Conservation (phyloP, 2,888 invertebrate genomes). For the Acronicta psi region DNA sequence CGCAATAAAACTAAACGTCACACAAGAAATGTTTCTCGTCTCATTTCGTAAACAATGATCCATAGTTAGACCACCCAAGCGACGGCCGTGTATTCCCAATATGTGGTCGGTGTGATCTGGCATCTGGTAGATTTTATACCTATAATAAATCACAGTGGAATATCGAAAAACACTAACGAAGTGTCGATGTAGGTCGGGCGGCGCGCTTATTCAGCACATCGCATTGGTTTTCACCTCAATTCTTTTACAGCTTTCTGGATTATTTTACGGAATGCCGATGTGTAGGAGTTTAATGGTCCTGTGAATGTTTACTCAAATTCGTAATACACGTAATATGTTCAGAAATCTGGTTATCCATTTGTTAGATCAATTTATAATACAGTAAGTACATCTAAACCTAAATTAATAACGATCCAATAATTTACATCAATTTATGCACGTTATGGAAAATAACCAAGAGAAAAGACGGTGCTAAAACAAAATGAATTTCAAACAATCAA, state of each 20-base stretch:
- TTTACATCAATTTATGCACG: neutral
- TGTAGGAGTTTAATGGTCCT: slow-evolving; percentile 50
- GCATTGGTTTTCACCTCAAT: slow-evolving; percentile 64
- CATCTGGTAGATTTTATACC: slow-evolving; percentile 81
- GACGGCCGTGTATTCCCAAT: slow-evolving; percentile 65
- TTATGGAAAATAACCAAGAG: too few species aligned
- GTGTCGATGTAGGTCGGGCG: slow-evolving; percentile 75
- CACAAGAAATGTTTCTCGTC: slow-evolving; percentile 53
- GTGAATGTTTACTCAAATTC: slow-evolving; percentile 28
- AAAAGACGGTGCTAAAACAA: neutral
- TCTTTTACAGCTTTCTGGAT: slow-evolving; percentile 57
- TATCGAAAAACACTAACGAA: slow-evolving; percentile 77
- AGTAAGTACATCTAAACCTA: neutral
- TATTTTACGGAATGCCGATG: slow-evolving; percentile 53
- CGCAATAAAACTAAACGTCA: slow-evolving; percentile 60
- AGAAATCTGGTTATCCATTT: neutral
- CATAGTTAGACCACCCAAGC: slow-evolving; percentile 76
- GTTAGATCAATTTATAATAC: neutral
- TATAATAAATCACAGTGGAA: slow-evolving; percentile 79
- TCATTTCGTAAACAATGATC: slow-evolving; percentile 67
- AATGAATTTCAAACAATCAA: slow-evolving; percentile 21
- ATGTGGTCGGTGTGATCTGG: slow-evolving; percentile 70
- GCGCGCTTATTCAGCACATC: slow-evolving; percentile 64
- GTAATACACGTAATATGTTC: slow-evolving; percentile 18
- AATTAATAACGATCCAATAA: neutral